Percentiles rank a stretch among this genome's conserved stretches.
phyloP scores from a whole-genome alignment of 2,797 vertebrate genomes.

The Erethizon dorsatum region DNA sequence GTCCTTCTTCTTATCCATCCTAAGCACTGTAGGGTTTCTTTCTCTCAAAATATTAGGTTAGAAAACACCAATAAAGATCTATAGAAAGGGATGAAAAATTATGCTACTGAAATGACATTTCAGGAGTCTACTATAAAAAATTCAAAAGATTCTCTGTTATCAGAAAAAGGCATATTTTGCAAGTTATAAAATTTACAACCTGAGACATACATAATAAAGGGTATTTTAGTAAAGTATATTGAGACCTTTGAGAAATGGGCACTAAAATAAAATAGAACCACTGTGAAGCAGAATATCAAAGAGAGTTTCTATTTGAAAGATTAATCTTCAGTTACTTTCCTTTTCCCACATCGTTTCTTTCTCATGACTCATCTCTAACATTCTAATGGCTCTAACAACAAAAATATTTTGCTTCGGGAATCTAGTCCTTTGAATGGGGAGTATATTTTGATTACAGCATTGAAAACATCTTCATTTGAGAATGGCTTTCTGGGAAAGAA shows the following conservation, averaged over 20 bases:
- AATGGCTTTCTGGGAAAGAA: slow-evolving; percentile 63
- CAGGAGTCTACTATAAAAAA: not conserved
- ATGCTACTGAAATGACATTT: slow-evolving; percentile 17
- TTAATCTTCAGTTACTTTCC: not conserved
- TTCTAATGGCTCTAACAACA: not conserved
- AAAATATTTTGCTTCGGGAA: not conserved
- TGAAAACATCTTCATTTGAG: not conserved
- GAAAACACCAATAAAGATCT: not conserved
- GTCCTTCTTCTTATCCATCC: not conserved
- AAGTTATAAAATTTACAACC: slow-evolving; percentile 28
- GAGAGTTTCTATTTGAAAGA: slow-evolving; percentile 52
- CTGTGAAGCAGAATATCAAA: not conserved
- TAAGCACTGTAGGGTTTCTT: not conserved
- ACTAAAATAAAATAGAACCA: slow-evolving; percentile 14
- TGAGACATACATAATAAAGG: not conserved
- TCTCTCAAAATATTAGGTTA: slow-evolving; percentile 20
- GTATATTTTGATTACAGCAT: slow-evolving; percentile 8
- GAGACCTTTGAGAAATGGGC: not conserved
- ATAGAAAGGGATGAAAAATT: not conserved
- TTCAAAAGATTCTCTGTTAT: slow-evolving; percentile 25
- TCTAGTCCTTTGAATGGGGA: slow-evolving; percentile 15
- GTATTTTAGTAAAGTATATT: not conserved
- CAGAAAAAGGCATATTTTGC: not conserved
- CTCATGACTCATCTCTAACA: not conserved
- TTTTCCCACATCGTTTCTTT: not conserved